Base-by-base conservation (phyloP, 2,113 vertebrate species). In the Piaya cayana region DNA sequence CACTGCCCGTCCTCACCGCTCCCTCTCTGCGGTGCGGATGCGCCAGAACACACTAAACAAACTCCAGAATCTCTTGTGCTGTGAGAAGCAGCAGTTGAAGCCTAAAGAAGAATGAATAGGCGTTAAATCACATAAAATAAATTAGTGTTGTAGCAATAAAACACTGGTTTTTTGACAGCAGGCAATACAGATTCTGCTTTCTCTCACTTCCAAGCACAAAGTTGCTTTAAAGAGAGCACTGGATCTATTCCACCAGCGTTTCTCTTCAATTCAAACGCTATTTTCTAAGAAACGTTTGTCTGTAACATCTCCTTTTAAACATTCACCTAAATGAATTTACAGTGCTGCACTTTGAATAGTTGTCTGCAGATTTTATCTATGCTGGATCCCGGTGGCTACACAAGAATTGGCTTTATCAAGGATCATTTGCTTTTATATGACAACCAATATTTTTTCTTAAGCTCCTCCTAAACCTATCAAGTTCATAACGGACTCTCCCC, bases 1-100 rank as follows among this genome's bases (percentile, higher is more conserved):
- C 82, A 60, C 43, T 90, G 95, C 43, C 56, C 50, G 50, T 72
- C 81, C 55, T 91, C 92, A 53, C 45, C 56, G 18, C 32, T 82
- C 26, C 78, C 91, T 90, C 95, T 97, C 21, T 90, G 89, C 36
- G 97, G 2, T 25, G 97, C 91, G 68, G 96, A 98, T 18, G 98
- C 96, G 32, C 98, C 94, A 80, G 97, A 95, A 62, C 96, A 98
- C 42, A 96, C 98, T 27, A 98, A 97, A 76, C 97, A 98, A 26
- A 99, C 84, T 15, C 99, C 99, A 56, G 99, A 99, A 95, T 99
- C 99, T 69, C 97, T 98, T 25, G 99, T 99, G 89, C 98, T 98
- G 49, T 90, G 97, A 82, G 99, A 99, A 77, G 95, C 98, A 25
- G 98, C 97, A 96, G 98, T 98, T 30, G 98, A 98, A 88, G 91